Conservation (phyloP, 23 tunicate species). For the Ascidia mentula region DNA sequence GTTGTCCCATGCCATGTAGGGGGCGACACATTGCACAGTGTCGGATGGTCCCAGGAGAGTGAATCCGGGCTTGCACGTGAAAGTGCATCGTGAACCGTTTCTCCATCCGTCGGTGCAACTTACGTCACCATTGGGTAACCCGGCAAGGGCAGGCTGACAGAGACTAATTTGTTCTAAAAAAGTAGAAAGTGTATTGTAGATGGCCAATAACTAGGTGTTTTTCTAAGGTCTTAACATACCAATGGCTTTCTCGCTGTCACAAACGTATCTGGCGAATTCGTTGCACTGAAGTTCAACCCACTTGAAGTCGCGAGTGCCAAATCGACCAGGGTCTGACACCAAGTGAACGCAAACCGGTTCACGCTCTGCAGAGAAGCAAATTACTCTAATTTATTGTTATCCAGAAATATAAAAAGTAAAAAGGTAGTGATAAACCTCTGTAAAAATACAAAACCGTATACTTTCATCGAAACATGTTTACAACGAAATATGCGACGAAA, state of each 20-base stretch:
- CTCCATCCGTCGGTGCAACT: slow-evolving; percentile 63
- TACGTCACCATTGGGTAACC: slow-evolving; percentile 25
- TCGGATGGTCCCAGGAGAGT: slow-evolving; percentile 21
- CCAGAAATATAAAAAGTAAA: too few relatives aligned
- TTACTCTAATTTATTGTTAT: too few relatives aligned
- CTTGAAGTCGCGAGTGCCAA: slow-evolving; percentile 47
- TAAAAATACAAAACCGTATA: too few relatives aligned
- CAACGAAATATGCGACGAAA: not conserved
- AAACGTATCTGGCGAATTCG: slow-evolving; percentile 45
- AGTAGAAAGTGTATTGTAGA: not conserved
- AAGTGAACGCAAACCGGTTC: slow-evolving; percentile 45
- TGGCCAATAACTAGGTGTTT: not conserved
- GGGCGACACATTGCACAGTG: slow-evolving; percentile 22
- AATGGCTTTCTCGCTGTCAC: slow-evolving; percentile 53
- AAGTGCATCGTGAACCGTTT: slow-evolving; percentile 39
- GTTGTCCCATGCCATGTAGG: slow-evolving; percentile 36
- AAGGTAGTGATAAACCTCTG: too few relatives aligned
- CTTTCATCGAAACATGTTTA: too few relatives aligned
- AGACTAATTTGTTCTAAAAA: slow-evolving; percentile 17
- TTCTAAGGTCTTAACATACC: not conserved
- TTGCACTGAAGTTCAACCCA: slow-evolving; percentile 51
- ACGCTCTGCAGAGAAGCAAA: not conserved
- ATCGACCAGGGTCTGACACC: slow-evolving; percentile 40
- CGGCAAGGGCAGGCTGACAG: slow-evolving; percentile 49
- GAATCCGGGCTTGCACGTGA: slow-evolving; percentile 44